Evolutionary conservation across 2,888 invertebrate genomes (phyloP), one percentile per base, ranked within the genome.

Genomic region (Adineta ricciae): DNA sequence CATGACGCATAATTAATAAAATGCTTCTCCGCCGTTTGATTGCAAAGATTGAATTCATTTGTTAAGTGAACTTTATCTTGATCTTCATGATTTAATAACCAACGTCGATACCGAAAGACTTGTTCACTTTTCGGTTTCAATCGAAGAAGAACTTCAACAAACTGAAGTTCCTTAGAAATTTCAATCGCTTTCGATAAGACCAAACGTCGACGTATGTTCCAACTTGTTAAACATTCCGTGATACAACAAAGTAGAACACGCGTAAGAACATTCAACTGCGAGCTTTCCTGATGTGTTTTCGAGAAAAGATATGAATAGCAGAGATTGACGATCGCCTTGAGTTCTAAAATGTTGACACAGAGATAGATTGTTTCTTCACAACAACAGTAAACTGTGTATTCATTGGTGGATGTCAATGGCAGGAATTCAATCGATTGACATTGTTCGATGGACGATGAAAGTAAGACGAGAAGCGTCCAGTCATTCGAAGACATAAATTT

Each of bases 141-240:
- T 24, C 32, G 19, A 11, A 78, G n/a, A 41, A 78, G 38, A 41
- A 41, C 14, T 32, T 38, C 41, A 7, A 41, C 1, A 41, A 78
- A 78, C 24, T 78, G 9, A 24, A 78, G 41, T 78, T 78, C 78
- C 0, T 38, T 9, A 41, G 38, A 9, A n/a, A 78, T 41, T n/a
- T n/a, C 7, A 19, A 41, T 78, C n/a, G 9, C 9, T 41, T 16
- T 24, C 0, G 41, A 41, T 41, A 78, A 41, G 3, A 78, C 2
- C n/a, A 78, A 78, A n/a, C 78, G 78, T 78, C 41, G 38, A 21
- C 78, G 78, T 38, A 78, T 78, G 41, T 78, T 78, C 78, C 78
- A 78, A 78, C 78, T n/a, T 78, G 78, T 78, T 78, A 78, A 78
- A 78, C 78, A 78, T 78, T 78, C 78, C 9, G 41, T 41, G 4